Evolutionary conservation across 2,888 invertebrate species (phyloP).

Genomic region (Brachyptera putata): DNA sequence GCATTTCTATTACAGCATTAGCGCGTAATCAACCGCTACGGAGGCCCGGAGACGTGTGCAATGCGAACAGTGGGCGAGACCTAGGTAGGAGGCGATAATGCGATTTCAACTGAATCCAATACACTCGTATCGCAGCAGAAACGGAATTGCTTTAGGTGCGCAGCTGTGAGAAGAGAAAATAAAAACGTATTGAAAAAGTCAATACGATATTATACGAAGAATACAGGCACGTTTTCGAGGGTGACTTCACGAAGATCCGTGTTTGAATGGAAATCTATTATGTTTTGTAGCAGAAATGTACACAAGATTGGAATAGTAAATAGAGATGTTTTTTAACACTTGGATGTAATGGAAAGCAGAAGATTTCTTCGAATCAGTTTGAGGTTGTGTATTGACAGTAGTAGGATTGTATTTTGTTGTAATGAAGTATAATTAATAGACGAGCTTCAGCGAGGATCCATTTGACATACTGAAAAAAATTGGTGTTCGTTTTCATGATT

Average conservation of each 20-base stretch:
- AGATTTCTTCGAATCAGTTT: too few species aligned
- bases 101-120: conserved; percentile 18
- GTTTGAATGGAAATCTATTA: neutral
- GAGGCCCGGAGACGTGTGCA: neutral
- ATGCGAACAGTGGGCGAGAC: neutral
- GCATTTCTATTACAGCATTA: conserved; percentile 21
- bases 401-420: too few species aligned
- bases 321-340: too few species aligned
- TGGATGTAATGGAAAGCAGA: too few species aligned
- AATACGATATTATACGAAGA: conserved; percentile 1
- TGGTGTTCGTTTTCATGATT: too few species aligned
- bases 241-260: neutral
- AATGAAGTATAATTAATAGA: too few species aligned
- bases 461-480: too few species aligned
- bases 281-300: too few species aligned
- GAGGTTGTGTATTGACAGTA: too few species aligned
- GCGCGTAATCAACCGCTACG: conserved; percentile 17
- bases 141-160: conserved; percentile 16
- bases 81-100: conserved; percentile 6
- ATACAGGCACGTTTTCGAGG: neutral
- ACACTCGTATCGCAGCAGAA: conserved; percentile 19
- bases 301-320: too few species aligned
- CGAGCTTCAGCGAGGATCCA: too few species aligned
- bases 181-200: conserved; percentile 10
- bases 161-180: neutral